These are phyloP conservation scores for Ceratitis capitata DNA, from an alignment of 1,140 invertebrate species.

Conservation along the genomic window DNA sequence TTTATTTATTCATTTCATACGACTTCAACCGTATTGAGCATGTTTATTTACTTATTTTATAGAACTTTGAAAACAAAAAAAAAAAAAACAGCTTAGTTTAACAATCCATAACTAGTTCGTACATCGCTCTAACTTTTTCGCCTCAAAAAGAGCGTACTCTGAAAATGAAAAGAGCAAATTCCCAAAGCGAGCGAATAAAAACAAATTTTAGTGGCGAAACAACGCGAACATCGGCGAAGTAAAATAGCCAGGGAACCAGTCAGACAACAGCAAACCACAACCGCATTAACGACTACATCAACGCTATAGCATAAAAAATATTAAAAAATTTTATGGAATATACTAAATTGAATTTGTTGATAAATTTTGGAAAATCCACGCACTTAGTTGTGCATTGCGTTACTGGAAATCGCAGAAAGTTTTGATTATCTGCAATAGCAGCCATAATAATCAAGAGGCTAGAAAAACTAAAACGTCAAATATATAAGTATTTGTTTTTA, in stretches of 20 bases:
- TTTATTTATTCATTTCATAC: not conserved
- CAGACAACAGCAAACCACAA: not conserved
- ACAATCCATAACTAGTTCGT: not conserved
- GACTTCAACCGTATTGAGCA: too few relatives aligned
- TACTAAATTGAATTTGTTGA: not conserved
- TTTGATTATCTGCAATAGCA: not conserved
- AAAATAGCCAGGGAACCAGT: not conserved
- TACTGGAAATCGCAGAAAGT: not conserved
- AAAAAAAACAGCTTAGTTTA: not conserved
- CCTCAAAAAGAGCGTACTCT: not conserved
- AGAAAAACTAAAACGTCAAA: constrained; percentile 22
- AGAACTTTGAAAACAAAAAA: not conserved
- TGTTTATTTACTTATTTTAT: not conserved
- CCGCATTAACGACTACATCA: not conserved
- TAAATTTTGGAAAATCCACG: not conserved
- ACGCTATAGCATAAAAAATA: not conserved
- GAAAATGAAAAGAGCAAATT: not conserved
- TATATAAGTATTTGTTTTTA: not conserved
- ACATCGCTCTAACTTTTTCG: not conserved
- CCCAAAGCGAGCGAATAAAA: not conserved
- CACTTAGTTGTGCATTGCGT: not conserved
- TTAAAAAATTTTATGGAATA: not conserved
- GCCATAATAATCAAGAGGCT: not conserved
- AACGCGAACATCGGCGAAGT: not conserved
- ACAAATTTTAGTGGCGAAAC: not conserved